Evolutionary conservation across 2,113 vertebrate species (phyloP), one percentile per base, ranked within the genome.

Genomic region (Ciconia stormi): DNA sequence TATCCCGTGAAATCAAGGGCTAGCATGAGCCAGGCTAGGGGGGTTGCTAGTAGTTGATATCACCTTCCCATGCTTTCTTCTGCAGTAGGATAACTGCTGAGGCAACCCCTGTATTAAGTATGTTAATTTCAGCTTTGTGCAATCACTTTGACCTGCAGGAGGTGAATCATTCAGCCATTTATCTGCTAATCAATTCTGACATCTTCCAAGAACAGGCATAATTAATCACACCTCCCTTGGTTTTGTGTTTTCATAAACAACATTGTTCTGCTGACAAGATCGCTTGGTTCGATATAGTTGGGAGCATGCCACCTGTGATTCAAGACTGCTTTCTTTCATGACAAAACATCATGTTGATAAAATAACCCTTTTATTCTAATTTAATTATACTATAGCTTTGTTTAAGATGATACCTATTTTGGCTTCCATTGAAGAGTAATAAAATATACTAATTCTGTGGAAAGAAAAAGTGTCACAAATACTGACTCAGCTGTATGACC

Each of bases 171-270:
- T 97, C 97, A 96, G 76, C 90, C 92, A 97, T 97, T 98, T 96
- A 96, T 95, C 92, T 95, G 88, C 90, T 97, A 97, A 98, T 97
- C 94, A 95, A 91, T 97, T 93, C 96, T 96, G 97, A 96, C 94
- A 97, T 97, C 96, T 92, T 97, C 87, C 87, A 96, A 97, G 96
- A 96, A 74, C 80, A 91, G 82, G 93, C 77, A 96, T 97, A 97
- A 97, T 97, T 98, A 97, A 97, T 97, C 96, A 97, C 86, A 97
- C 90, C 89, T 96, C 93, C 93, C 67, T 73, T 94, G 96, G 92
- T 95, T 95, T 95, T 97, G 89, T 97, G 87, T 98, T 97, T 98
- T 96, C 89, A 97, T 92, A 97, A 97, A 97, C 90, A 97, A 93
- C 93, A 91, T 94, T 96, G 92, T 95, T 97, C 96, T 97, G 40